Conservation (phyloP, 2,797 vertebrate species). For the Alca torda region DNA sequence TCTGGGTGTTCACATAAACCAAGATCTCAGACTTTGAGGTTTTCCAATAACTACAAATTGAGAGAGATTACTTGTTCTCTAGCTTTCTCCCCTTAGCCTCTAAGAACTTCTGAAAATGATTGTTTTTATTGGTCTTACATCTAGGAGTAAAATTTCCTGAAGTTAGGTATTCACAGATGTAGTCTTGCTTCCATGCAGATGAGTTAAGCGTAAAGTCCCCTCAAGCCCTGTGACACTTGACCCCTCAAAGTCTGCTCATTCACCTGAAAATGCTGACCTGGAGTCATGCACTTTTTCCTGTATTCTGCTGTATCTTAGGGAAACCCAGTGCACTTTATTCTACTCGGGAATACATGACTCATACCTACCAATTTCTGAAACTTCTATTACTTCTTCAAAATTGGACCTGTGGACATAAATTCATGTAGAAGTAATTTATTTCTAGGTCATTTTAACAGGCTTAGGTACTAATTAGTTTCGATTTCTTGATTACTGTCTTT, state of each 20-base stretch:
- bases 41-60: not conserved
- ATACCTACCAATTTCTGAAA: not conserved
- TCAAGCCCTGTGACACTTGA: not conserved
- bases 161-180: not conserved
- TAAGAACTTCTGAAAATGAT: not conserved
- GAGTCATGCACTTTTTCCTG: accelerated
- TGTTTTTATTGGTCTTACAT: not conserved
- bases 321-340: not conserved
- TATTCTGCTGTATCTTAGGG: not conserved
- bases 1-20: not conserved
- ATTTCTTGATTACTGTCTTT: slow-evolving; percentile 64
- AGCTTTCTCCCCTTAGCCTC: not conserved
- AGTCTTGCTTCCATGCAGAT: not conserved
- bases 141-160: not conserved
- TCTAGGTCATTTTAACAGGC: slow-evolving; percentile 32
- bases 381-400: not conserved
- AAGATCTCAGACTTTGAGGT: not conserved
- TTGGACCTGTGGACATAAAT: not conserved
- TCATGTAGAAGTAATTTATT: slow-evolving; percentile 50
- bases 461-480: slow-evolving; percentile 60
- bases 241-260: not conserved
- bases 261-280: not conserved
- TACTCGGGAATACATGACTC: not conserved
- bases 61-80: not conserved
- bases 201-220: not conserved